Conservation (phyloP, 2,888 invertebrate species). For the Mythimna vitellina region DNA sequence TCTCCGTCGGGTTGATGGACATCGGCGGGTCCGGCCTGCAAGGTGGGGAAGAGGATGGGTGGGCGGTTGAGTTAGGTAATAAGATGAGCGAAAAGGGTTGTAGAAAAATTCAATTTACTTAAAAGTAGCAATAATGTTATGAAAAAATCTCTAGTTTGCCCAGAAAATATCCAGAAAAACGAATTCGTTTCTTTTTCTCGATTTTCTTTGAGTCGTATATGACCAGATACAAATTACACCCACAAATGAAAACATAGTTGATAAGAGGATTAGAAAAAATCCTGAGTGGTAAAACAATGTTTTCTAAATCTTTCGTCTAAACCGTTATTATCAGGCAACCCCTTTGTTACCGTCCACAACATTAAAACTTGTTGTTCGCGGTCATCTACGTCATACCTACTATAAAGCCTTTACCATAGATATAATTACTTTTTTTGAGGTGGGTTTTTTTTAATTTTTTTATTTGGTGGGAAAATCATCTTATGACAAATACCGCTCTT, state of each 20-base stretch:
- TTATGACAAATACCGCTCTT: too few species aligned
- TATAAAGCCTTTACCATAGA: neutral
- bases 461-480: too few species aligned
- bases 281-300: too few species aligned
- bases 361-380: too few species aligned
- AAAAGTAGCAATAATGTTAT: neutral
- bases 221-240: neutral
- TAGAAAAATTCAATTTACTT: neutral
- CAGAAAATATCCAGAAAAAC: neutral
- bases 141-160: neutral
- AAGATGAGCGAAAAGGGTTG: too few species aligned
- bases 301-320: too few species aligned
- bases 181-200: neutral
- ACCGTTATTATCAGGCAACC: too few species aligned
- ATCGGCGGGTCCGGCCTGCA: constrained; percentile 87
- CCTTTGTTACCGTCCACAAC: neutral
- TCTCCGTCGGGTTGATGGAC: constrained; percentile 90
- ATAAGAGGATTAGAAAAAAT: neutral
- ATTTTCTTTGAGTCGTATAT: neutral
- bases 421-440: too few species aligned
- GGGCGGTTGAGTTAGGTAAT: neutral
- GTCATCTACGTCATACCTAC: too few species aligned
- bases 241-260: neutral
- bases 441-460: too few species aligned
- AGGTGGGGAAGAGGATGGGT: constrained; percentile 56